phyloP scores from a whole-genome alignment of 2,888 invertebrate species.

The Ichneumoninae sp. region DNA sequence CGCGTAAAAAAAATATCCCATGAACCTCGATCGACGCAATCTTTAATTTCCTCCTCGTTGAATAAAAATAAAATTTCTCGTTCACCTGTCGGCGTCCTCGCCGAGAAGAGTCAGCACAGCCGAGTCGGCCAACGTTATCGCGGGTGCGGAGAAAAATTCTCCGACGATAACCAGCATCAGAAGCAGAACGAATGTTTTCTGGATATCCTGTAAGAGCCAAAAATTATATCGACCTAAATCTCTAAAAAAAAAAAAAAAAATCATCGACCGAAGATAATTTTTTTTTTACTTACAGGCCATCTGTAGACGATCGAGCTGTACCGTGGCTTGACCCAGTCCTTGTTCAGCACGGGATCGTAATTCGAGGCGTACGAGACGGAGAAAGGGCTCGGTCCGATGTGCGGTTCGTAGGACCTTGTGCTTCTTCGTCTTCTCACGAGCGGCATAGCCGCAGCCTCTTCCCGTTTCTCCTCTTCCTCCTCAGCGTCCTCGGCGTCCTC shows the following conservation, averaged over 20 bases:
- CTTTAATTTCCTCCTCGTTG: neutral
- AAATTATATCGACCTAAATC: neutral
- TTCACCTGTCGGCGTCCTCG: slow-evolving; percentile 91
- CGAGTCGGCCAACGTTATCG: slow-evolving; percentile 96
- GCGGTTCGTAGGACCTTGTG: slow-evolving; percentile 60
- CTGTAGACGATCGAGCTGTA: slow-evolving; percentile 97
- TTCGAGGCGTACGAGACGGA: slow-evolving; percentile 91
- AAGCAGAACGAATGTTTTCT: slow-evolving; percentile 97
- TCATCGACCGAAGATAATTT: slow-evolving; percentile 14
- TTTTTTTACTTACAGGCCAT: slow-evolving; percentile 82
- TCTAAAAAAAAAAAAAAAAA: slow-evolving; percentile 4
- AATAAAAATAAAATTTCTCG: slow-evolving; percentile 30
- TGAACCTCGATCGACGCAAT: neutral
- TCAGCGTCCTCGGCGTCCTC: slow-evolving; percentile 68
- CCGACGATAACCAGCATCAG: slow-evolving; percentile 97
- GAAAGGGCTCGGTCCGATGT: slow-evolving; percentile 89
- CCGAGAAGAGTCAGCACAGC: slow-evolving; percentile 95
- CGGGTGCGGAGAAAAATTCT: slow-evolving; percentile 98
- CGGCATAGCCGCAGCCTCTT: slow-evolving; percentile 62
- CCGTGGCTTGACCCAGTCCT: slow-evolving; percentile 93
- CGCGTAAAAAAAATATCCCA: neutral
- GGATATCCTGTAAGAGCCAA: slow-evolving; percentile 89
- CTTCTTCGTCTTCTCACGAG: slow-evolving; percentile 73
- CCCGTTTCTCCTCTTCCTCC: slow-evolving; percentile 58
- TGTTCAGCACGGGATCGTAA: slow-evolving; percentile 89